phyloP scores from a whole-genome alignment of 2,888 invertebrate species.

The Noctuana brunneofusca region DNA sequence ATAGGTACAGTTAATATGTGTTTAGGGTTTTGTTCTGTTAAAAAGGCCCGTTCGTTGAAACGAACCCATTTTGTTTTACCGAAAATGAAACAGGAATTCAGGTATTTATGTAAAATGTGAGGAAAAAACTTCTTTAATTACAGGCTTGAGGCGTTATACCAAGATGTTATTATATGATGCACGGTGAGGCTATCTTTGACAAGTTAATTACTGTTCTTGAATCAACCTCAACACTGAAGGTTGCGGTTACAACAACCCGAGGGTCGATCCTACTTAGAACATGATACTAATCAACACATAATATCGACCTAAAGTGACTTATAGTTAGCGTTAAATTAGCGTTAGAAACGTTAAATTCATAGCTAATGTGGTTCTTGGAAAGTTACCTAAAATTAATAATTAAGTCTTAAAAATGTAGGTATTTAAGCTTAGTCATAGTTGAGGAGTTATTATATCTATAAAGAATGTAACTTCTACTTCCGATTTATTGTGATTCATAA shows the following conservation, averaged over 20 bases:
- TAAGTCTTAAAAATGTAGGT: background rate
- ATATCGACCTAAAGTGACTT: background rate
- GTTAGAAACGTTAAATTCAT: no score
- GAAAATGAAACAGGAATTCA: background rate
- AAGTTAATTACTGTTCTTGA: conserved; percentile 1
- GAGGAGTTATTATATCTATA: background rate
- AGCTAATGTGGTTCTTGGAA: background rate
- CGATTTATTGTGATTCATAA: no score
- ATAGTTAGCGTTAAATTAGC: no score
- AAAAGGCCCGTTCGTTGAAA: no score
- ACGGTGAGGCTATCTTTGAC: background rate
- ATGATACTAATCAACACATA: conserved; percentile 2
- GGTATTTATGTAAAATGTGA: background rate
- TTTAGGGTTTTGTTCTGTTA: no score
- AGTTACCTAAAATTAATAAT: background rate
- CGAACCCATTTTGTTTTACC: background rate
- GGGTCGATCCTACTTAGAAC: conserved; percentile 15
- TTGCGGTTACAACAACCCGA: conserved; percentile 27
- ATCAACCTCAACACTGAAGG: conserved; percentile 5
- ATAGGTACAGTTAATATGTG: no score
- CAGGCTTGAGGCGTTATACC: background rate
- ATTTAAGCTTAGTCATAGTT: background rate
- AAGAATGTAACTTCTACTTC: background rate
- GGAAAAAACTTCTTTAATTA: background rate
- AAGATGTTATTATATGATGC: background rate